Base-by-base conservation (phyloP, 92 coral and sea anemone species). In the Palythoa grandis region DNA sequence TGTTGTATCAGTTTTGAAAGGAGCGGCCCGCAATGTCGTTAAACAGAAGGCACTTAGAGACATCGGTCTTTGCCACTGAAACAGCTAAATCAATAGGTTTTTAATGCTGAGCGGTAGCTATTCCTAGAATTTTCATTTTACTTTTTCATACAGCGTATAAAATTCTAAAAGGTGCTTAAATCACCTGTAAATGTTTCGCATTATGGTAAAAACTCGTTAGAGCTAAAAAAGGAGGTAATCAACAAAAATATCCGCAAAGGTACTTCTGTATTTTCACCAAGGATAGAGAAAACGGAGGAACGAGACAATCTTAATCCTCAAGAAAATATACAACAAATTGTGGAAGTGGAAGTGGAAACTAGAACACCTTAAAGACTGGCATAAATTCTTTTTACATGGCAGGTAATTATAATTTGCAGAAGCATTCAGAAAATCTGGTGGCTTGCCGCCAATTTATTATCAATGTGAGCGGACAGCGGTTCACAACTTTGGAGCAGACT, bases 401-500 rank as follows among this genome's bases (percentile, higher is more conserved):
- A 22, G 5, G 37, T 16, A 61, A 66, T 50, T n/a, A 17, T 16
- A 61, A 48, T 50, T n/a, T 63, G 2, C 54, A 79, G 19, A 57
- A 25, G 11, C 50, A 40, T 25, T 10, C 79, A 14, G 78, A 77
- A 68, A 39, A 40, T 14, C 78, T 52, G 29, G 74, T 54, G 82
- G 83, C 66, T 65, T 88, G 14, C 20, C 73, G 38, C 29, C 63
- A 91, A 67, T 74, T 93, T 67, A 82, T 85, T 13, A 89, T 96
- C 83, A 96, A 96, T 67, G 98, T 96, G 5, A 92, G 98, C 85
- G 98, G 98, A 15, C 89, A 89, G 70, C 92, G 91, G 29, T 96
- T 94, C 17, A 69, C 72, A 66, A 87, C 95, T 43, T 90, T 89
- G 84, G 69, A 76, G 37, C 70, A 79, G 24, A 88, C 87, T 77